Evolutionary conservation across 2,113 vertebrate genomes (phyloP), one percentile per base, ranked within the genome.

Genomic region (Micromys minutus): DNA sequence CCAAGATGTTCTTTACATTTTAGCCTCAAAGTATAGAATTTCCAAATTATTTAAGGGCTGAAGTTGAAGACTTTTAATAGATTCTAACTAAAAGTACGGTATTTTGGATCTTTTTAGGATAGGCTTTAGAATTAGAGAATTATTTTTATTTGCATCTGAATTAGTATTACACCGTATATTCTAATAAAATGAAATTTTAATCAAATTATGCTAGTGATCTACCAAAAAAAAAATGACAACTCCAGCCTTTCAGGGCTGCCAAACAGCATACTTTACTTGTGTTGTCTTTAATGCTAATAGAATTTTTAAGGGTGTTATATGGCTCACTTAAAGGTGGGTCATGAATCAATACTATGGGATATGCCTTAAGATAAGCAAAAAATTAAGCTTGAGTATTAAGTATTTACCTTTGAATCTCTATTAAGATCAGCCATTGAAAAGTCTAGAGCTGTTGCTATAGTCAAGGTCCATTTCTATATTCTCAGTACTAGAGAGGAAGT

Each of bases 271-370:
- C 31, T 92, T 97, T 97, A 96, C 96, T 98, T 83, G 29, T 29
- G 24, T 77, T 47, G 0, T 67, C 94, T 97, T 96, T 95, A 29
- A 50, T 89, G 39, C 36, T 42, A 71, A 26, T 3, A 94, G 81
- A 97, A 96, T 97, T 98, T 98, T 7, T 97, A 95, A 93, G 94
- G 88, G 80, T 97, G 97, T 97, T 88, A 87, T 71, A 97, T 98
- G 95, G 97, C 90, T 95, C 94, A 87, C 93, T 95, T 97, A 97
- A 96, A 97, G 92, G 92, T 97, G 95, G 94, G 77, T 96, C 95
- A 90, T 96, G 95, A 98, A 98, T 97, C 96, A 97, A 97, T 95
- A 97, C 97, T 97, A 90, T 97, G 97, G 95, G 96, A 95, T 96
- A 98, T 97, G 95, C 95, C 96, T 98, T 97, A 97, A 96, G 98